These are phyloP conservation scores for Lepidochrysops patricia DNA, from an alignment of 2,888 invertebrate genomes.

Conservation along the genomic window DNA sequence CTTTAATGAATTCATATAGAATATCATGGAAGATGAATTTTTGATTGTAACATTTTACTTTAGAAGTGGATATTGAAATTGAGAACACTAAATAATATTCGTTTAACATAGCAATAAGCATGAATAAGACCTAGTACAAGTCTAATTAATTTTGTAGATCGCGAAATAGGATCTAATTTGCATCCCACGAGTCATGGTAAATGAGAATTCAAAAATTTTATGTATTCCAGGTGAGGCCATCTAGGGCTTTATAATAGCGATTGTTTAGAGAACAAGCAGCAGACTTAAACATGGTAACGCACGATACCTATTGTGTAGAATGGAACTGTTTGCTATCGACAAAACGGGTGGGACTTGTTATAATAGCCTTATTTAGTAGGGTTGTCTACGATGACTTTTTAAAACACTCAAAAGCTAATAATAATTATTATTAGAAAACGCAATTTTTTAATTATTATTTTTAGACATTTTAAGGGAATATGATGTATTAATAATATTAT, in stretches of 20 bases:
- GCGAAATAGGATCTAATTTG: background rate
- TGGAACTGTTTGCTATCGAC: conserved; percentile 18
- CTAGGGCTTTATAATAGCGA: conserved; percentile 15
- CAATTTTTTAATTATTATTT: no score
- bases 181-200: background rate
- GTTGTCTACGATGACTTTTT: background rate
- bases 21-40: background rate
- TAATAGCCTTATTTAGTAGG: conserved; percentile 11
- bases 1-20: background rate
- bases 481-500: no score
- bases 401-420: background rate
- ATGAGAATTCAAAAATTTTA: conserved; percentile 11
- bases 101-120: background rate
- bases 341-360: conserved; percentile 17
- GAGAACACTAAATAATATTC: no score
- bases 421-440: no score
- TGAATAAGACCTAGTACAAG: background rate
- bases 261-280: conserved; percentile 16
- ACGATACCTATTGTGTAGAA: conserved; percentile 22
- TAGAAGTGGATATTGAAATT: background rate
- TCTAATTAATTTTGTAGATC: background rate
- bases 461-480: no score
- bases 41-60: background rate
- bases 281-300: conserved; percentile 22
- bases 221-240: conserved; percentile 8